Evolutionary conservation across 2,888 invertebrate species (phyloP), one percentile per base, ranked within the genome.

Genomic region (Metopia argyrocephala): DNA sequence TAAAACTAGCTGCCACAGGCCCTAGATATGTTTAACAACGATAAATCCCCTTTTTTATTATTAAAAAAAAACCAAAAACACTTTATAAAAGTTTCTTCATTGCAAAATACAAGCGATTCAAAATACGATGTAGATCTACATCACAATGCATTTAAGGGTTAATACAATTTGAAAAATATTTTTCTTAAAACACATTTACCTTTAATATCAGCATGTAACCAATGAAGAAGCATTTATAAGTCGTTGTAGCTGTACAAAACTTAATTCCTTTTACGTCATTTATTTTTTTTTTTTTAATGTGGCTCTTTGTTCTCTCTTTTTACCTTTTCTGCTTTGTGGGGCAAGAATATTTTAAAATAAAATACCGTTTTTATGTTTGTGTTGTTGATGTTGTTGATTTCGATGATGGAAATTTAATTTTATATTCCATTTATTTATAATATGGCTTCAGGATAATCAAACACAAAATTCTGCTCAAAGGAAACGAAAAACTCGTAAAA

Each of bases 381-480:
- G 4, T 38, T 38, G 9, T 6, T 38, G 38, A n/a, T n/a, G 15
- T 38, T 38, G 9, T 38, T 38, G 38, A 9, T 20, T 76, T 70
- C 69, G 56, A 76, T 76, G 70, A 52, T 28, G 59, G 21, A 45
- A 52, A 78, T 59, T 65, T 52, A 45, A 78, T 71, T 78, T 78
- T 56, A 73, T 48, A 61, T 73, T 20, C 27, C 66, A 78, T 66
- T 78, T 73, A 48, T 61, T 66, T 27, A 25, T 73, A 9, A 54
- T 68, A 78, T 69, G 20, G 66, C 78, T 38, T 54, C n/a, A 78
- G 78, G 78, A 28, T 45, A 78, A 66, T 73, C 48, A 56, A 15
- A n/a, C n/a, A n/a, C n/a, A n/a, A 38, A 12, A 7, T 18, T 4
- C 18, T 61, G 52, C 50, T 65, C 50, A 65, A 65, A 76, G 70